phyloP scores from a whole-genome alignment of 92 coral and sea anemone genomes.

The Siderastrea radians region DNA sequence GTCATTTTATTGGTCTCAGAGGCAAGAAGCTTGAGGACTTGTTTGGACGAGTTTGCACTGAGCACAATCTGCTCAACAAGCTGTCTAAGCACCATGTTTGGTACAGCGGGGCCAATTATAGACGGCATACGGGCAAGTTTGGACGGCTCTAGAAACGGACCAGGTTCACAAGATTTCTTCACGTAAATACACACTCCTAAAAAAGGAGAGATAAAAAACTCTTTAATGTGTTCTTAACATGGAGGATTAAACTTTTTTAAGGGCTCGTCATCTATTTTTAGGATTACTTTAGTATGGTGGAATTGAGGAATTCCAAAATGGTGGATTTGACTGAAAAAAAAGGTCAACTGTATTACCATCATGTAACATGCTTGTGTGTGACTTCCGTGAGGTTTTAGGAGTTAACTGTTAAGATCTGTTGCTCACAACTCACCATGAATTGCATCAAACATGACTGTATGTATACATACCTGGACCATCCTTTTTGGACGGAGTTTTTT shows the following conservation, averaged over 20 bases:
- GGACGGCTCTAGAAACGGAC: conserved; percentile 70
- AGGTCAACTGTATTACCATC: too few relatives aligned
- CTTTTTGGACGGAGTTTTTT: not conserved
- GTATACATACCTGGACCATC: conserved; percentile 23
- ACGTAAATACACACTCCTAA: conserved; percentile 63
- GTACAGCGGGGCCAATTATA: conserved; percentile 73
- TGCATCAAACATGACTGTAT: not conserved
- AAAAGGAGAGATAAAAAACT: too few relatives aligned
- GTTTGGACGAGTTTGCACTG: conserved; percentile 60
- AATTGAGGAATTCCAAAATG: too few relatives aligned
- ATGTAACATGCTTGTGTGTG: too few relatives aligned
- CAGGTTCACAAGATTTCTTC: conserved; percentile 70
- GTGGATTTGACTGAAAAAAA: too few relatives aligned
- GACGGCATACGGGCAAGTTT: conserved; percentile 48
- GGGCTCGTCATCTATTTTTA: too few relatives aligned
- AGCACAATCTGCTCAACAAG: conserved; percentile 79
- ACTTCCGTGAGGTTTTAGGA: too few relatives aligned
- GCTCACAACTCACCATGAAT: too few relatives aligned
- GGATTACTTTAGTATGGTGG: too few relatives aligned
- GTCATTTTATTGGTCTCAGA: conserved; percentile 79
- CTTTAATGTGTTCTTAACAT: not conserved
- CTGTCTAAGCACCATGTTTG: conserved; percentile 67
- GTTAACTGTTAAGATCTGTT: too few relatives aligned
- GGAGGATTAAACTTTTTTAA: too few relatives aligned
- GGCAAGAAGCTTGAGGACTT: conserved; percentile 75